Evolutionary conservation across 2,888 invertebrate genomes (phyloP).

Genomic region (Laspeyria flexula): DNA sequence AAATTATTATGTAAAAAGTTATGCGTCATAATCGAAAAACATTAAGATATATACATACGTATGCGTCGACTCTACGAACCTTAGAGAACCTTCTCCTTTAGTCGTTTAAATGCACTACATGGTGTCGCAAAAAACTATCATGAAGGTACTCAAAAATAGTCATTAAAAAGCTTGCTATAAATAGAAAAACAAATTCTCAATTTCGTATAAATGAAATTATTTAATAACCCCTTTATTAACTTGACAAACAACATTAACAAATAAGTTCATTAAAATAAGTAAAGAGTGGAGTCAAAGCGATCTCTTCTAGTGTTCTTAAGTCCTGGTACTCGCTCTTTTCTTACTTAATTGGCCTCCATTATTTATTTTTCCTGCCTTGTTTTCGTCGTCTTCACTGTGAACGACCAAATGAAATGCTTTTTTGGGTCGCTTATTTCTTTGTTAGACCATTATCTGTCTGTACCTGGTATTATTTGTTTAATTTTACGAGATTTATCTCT

Average conservation of each 20-base stretch:
- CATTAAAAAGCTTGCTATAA: too few relatives aligned
- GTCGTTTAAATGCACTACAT: too few relatives aligned
- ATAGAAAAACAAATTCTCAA: background rate
- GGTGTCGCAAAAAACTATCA: too few relatives aligned
- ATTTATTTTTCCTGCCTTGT: constrained; percentile 65
- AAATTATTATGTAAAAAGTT: too few relatives aligned
- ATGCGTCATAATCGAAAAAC: too few relatives aligned
- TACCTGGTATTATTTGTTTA: background rate
- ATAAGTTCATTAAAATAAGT: constrained; percentile 4
- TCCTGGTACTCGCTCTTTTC: constrained; percentile 51
- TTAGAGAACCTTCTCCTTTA: too few relatives aligned
- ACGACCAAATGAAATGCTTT: constrained; percentile 60
- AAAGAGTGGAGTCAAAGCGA: background rate
- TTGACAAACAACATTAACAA: constrained; percentile 1
- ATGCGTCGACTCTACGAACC: too few relatives aligned
- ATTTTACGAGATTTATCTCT: too few relatives aligned
- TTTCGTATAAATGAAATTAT: background rate
- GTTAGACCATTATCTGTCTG: constrained; percentile 35
- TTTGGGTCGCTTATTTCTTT: constrained; percentile 53
- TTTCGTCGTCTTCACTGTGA: constrained; percentile 60
- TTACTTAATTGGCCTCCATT: constrained; percentile 70
- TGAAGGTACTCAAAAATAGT: too few relatives aligned
- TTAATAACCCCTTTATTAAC: background rate
- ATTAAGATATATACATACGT: too few relatives aligned
- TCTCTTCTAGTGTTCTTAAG: constrained; percentile 27